Conservation (phyloP, 2,888 invertebrate genomes). For the Cerceris rybyensis region DNA sequence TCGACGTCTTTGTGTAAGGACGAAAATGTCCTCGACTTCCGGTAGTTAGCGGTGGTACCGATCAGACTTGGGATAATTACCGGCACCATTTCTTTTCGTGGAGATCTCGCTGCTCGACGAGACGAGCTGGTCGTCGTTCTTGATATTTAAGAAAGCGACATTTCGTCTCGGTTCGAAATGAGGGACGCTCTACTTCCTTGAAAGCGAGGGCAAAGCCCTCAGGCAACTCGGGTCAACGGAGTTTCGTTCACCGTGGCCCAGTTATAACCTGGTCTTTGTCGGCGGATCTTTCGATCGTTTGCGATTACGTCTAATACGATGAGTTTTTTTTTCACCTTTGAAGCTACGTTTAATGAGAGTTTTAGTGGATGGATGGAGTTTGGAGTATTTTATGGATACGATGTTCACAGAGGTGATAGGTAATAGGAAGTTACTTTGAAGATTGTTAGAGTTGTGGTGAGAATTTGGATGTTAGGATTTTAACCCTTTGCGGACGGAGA, state of each 20-base stretch:
- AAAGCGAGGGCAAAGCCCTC: constrained; percentile 8
- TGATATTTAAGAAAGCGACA: constrained; percentile 23
- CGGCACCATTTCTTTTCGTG: constrained; percentile 12
- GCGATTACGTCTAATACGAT: too few species aligned
- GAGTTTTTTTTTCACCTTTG: too few species aligned
- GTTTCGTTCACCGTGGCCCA: constrained; percentile 10
- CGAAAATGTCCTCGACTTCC: constrained; percentile 5
- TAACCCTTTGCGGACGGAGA: too few species aligned
- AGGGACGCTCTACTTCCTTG: constrained; percentile 48
- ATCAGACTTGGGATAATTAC: constrained; percentile 1
- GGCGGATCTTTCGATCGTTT: too few species aligned
- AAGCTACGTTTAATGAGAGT: too few species aligned
- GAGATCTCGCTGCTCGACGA: constrained; percentile 31
- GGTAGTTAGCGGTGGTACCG: not conserved
- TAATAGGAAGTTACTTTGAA: too few species aligned
- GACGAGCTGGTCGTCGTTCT: constrained; percentile 14
- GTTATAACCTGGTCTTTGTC: not conserved
- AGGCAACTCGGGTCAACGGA: constrained; percentile 3
- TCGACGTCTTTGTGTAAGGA: not conserved
- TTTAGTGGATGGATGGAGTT: too few species aligned
- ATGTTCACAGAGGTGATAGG: too few species aligned
- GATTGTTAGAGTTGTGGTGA: too few species aligned
- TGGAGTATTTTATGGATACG: too few species aligned
- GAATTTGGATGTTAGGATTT: too few species aligned
- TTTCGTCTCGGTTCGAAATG: constrained; percentile 48